These are phyloP conservation scores for Mongoloraphidia duomilia DNA, from an alignment of 2,888 invertebrate genomes.

Conservation along the genomic window DNA sequence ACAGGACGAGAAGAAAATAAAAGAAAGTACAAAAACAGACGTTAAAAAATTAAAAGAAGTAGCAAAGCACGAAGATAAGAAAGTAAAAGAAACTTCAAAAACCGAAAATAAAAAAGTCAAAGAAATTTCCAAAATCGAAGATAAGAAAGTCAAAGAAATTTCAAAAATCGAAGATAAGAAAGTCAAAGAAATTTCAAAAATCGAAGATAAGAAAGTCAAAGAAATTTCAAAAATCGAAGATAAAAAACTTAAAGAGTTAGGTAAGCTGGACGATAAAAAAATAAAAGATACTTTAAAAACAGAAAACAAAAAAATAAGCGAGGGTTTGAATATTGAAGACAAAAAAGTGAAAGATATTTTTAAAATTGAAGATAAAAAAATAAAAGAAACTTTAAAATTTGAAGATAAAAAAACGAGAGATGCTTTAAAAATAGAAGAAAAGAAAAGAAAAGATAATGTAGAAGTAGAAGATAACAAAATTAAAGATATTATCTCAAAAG, in stretches of 20 bases:
- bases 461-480: not conserved
- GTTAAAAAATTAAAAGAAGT: conserved; percentile 16
- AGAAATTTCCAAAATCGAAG: not conserved
- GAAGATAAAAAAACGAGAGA: conserved; percentile 10
- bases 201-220: not conserved
- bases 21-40: conserved; percentile 14
- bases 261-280: conserved; percentile 4
- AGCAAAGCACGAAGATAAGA: conserved; percentile 13
- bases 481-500: not conserved
- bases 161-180: conserved; percentile 12
- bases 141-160: not conserved
- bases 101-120: conserved; percentile 10
- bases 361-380: conserved; percentile 13
- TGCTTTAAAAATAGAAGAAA: not conserved
- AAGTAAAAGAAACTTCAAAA: conserved; percentile 9
- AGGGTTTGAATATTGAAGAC: conserved; percentile 14
- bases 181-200: not conserved
- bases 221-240: not conserved
- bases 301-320: conserved; percentile 6
- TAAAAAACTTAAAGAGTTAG: not conserved
- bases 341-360: conserved; percentile 17
- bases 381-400: conserved; percentile 9
- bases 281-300: conserved; percentile 6
- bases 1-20: conserved; percentile 5
- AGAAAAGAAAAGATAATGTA: not conserved